A percentile compares a stretch with the other conserved stretches of the same genome.
Conservation (phyloP, 1,140 invertebrate genomes). For the Heliothis subflexa region DNA sequence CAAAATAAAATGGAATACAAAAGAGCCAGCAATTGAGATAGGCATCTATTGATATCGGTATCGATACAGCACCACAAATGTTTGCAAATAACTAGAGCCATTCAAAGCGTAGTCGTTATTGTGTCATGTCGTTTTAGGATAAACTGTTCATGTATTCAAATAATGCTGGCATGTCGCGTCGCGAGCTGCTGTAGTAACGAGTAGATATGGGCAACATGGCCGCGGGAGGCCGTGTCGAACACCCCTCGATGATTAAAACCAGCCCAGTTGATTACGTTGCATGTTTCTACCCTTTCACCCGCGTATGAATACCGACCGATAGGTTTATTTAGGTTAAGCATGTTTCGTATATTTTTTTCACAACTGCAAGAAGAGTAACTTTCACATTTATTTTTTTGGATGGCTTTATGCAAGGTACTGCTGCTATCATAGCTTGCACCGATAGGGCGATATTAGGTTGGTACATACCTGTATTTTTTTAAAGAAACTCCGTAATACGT, state of each 20-base stretch:
- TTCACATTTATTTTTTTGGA: neutral
- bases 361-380: neutral
- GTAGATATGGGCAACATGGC: slow-evolving; percentile 38
- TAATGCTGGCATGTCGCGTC: slow-evolving; percentile 42
- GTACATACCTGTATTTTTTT: no score
- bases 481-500: no score
- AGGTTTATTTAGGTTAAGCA: slow-evolving; percentile 56
- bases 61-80: neutral
- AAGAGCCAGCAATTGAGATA: neutral
- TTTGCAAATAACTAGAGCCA: slow-evolving; percentile 6
- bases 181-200: slow-evolving; percentile 34
- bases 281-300: slow-evolving; percentile 59
- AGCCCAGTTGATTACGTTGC: slow-evolving; percentile 58
- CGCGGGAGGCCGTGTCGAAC: slow-evolving; percentile 42
- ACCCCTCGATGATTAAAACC: slow-evolving; percentile 62
- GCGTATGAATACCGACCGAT: slow-evolving; percentile 55
- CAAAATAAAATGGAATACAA: neutral
- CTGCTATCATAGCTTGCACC: no score
- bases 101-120: slow-evolving; percentile 25
- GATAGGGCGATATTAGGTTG: no score
- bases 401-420: no score
- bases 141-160: slow-evolving; percentile 40
- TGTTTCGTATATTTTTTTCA: slow-evolving; percentile 30
- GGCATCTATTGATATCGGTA: neutral
- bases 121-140: slow-evolving; percentile 44